Evolutionary conservation across 2,113 vertebrate genomes (phyloP).

Genomic region (Sylvia atricapilla): DNA sequence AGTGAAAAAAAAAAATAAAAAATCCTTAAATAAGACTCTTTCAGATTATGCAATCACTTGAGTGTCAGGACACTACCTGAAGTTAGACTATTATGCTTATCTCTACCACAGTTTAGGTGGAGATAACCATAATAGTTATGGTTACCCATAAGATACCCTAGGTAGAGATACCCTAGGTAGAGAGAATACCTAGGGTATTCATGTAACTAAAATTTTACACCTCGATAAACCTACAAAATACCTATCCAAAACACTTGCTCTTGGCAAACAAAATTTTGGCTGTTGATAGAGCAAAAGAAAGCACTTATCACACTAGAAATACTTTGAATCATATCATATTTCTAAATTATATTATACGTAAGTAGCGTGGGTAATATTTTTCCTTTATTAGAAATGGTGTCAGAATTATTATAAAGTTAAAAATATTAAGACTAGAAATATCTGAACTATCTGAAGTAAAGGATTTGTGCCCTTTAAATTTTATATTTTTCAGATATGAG

Average conservation of each 20-base stretch:
- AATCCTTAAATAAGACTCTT: background rate
- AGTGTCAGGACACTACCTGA: background rate
- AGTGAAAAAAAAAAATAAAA: background rate
- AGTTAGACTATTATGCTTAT: background rate
- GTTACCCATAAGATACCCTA: too few relatives aligned
- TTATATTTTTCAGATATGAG: background rate
- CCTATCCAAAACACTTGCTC: background rate
- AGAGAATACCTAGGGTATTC: too few relatives aligned
- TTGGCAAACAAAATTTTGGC: background rate
- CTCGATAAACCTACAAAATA: background rate
- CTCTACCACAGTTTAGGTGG: background rate
- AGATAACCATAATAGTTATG: too few relatives aligned
- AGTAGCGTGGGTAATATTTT: background rate
- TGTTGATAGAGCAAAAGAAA: background rate
- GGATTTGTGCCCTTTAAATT: background rate
- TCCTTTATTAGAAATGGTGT: background rate
- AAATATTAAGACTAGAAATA: background rate
- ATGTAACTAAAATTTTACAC: background rate
- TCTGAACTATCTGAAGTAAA: background rate
- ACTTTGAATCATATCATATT: background rate
- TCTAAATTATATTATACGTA: background rate
- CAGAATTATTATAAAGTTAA: background rate
- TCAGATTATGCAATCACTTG: background rate
- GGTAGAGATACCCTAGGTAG: too few relatives aligned
- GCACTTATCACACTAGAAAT: background rate